These are phyloP conservation scores for Globodera rostochiensis DNA, from an alignment of 1,140 invertebrate genomes.

Conservation along the genomic window DNA sequence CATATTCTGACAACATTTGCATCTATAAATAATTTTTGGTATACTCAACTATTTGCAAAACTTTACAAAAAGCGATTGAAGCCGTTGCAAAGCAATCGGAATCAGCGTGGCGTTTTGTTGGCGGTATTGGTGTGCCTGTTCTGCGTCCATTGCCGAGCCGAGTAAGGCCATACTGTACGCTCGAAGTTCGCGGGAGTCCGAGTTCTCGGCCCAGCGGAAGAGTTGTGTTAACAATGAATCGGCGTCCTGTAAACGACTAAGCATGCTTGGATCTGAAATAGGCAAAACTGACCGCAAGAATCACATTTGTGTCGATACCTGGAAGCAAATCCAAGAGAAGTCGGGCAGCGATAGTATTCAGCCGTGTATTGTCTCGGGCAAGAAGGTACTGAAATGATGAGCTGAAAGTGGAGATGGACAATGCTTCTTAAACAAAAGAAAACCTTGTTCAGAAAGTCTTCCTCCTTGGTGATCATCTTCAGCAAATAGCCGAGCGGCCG, in stretches of 20 bases:
- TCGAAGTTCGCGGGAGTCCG: conserved; percentile 47
- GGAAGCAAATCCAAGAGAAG: conserved; percentile 39
- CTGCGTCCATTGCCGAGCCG: conserved; percentile 38
- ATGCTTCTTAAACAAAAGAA: conserved; percentile 30
- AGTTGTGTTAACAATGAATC: conserved; percentile 43
- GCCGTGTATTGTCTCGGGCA: conserved; percentile 36
- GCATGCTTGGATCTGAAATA: not conserved
- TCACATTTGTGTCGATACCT: conserved; percentile 43
- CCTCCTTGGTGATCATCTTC: conserved; percentile 26
- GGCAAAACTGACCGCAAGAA: conserved; percentile 23
- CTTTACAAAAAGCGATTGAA: conserved; percentile 45
- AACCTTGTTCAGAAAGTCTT: conserved; percentile 48
- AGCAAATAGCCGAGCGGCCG: conserved; percentile 47
- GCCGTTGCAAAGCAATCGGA: conserved; percentile 38
- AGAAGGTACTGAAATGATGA: conserved; percentile 47
- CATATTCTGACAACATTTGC: conserved; percentile 42
- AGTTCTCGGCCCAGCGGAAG: conserved; percentile 45
- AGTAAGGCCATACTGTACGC: conserved; percentile 49
- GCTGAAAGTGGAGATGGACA: conserved; percentile 36
- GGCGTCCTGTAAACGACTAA: conserved; percentile 38
- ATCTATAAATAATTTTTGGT: conserved; percentile 28
- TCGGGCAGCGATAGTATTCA: conserved; percentile 47
- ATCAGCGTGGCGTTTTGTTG: conserved; percentile 37
- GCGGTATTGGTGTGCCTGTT: conserved; percentile 42
- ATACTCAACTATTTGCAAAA: conserved; percentile 25